Base-by-base conservation (phyloP, 2,113 vertebrate species). In the Cryptomyrus ogoouensis region DNA sequence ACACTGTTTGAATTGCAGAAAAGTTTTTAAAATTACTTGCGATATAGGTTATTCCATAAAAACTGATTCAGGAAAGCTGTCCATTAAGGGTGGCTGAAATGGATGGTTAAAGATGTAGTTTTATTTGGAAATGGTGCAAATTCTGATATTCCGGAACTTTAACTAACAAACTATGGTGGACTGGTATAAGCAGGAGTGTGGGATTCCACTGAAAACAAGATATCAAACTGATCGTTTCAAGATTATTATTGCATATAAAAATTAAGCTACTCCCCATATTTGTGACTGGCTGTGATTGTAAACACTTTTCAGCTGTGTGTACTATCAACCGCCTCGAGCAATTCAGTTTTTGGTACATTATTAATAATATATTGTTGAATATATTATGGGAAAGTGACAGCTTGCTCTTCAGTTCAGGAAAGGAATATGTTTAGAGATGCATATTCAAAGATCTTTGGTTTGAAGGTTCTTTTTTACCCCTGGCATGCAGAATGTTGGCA, bases 331-430 rank as follows among this genome's bases (percentile, higher is more conserved):
- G 70, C 92, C 90, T 46, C 13, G 31, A 90, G 91, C 91, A 39
- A 88, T 89, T 47, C 92, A 90, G 74, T 91, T 88, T 88, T 93
- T 93, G 91, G 90, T 91, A 88, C 87, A 91, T 91, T 89, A 92
- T 93, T 91, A 93, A 93, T 93, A 92, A 92, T 92, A 89, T 91
- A 93, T 90, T 86, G 74, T 70, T 89, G 56, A 88, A 91, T 90
- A 89, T 84, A 92, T 91, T 91, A 91, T 80, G 90, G 80, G 56
- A 88, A 90, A 90, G 88, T 91, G 91, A 91, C 90, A 92, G 90
- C 88, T 90, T 88, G 88, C 90, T 91, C 52, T 89, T 89, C 91
- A 91, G 89, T 70, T 91, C 88, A 88, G 88, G 74, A 89, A 53
- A 90, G 19, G 87, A 87, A 88, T 35, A 52, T 91, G 56, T 42